These are phyloP conservation scores for Sarcophilus harrisii DNA, from an alignment of 2,797 vertebrate genomes.

Conservation along the genomic window DNA sequence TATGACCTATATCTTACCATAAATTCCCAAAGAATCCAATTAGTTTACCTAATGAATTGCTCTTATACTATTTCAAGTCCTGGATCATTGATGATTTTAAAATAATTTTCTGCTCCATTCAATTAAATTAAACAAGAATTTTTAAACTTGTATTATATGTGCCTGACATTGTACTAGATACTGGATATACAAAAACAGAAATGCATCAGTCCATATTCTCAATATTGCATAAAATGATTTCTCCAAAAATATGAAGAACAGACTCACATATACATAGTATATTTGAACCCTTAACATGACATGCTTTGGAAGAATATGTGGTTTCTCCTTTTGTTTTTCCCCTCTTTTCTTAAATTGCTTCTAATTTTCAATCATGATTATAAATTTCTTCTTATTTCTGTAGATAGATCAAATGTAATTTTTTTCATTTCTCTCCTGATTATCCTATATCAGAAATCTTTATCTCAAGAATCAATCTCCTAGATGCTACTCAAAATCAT, in stretches of 20 bases:
- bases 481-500: not conserved
- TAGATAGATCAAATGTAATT: too few species aligned
- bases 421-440: not conserved
- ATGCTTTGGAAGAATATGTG: too few species aligned
- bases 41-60: not conserved
- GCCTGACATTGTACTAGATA: not conserved
- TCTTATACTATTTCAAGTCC: not conserved
- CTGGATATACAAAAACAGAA: not conserved
- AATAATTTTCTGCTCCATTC: not conserved
- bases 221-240: not conserved
- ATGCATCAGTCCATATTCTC: not conserved
- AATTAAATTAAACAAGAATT: not conserved
- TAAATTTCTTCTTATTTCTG: not conserved
- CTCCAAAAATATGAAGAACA: not conserved
- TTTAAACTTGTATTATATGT: not conserved
- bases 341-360: too few species aligned
- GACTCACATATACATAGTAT: not conserved
- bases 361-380: too few species aligned
- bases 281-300: not conserved
- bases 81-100: not conserved
- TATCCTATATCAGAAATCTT: not conserved
- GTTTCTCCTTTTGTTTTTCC: too few species aligned
- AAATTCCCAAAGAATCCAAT: not conserved
- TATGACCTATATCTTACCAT: not conserved
- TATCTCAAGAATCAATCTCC: not conserved